phyloP scores from a whole-genome alignment of 1,140 invertebrate genomes.

The Drosophila baimaii region DNA sequence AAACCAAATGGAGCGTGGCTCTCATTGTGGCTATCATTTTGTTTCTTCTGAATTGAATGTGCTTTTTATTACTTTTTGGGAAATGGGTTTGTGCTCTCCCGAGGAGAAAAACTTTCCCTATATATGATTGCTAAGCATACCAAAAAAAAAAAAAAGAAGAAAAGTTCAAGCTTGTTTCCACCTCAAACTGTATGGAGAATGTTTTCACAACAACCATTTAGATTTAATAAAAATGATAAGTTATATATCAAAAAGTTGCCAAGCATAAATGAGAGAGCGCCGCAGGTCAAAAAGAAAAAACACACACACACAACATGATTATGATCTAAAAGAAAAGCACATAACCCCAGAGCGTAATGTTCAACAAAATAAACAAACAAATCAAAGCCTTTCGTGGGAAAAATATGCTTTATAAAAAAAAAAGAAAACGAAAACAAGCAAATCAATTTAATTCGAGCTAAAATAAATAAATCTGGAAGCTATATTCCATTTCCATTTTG shows the following conservation, averaged over 20 bases:
- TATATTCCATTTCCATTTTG: slow-evolving; percentile 9
- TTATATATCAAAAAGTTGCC: slow-evolving; percentile 16
- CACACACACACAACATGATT: slow-evolving; percentile 2
- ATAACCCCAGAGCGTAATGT: neutral
- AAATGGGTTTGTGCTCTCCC: slow-evolving; percentile 34
- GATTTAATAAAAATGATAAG: slow-evolving; percentile 36
- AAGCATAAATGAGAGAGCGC: neutral
- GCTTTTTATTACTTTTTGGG: slow-evolving; percentile 46
- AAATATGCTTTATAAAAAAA: slow-evolving; percentile 9
- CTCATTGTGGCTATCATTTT: slow-evolving; percentile 50
- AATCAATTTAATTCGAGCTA: slow-evolving; percentile 8
- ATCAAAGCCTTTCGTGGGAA: neutral
- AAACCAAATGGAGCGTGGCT: slow-evolving; percentile 56
- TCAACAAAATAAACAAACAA: slow-evolving; percentile 4
- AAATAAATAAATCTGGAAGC: slow-evolving; percentile 58
- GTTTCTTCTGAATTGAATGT: slow-evolving; percentile 54
- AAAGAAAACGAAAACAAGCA: neutral
- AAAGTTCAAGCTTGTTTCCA: slow-evolving; percentile 13
- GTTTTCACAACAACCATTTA: slow-evolving; percentile 23
- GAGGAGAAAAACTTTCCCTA: slow-evolving; percentile 33
- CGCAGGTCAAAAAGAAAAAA: neutral
- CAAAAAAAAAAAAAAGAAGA: neutral
- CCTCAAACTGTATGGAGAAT: no score
- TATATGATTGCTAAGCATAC: slow-evolving; percentile 37
- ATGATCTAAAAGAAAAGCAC: neutral